Evolutionary conservation across 1,140 invertebrate species (phyloP).

Genomic region (Palaemon carinicauda): DNA sequence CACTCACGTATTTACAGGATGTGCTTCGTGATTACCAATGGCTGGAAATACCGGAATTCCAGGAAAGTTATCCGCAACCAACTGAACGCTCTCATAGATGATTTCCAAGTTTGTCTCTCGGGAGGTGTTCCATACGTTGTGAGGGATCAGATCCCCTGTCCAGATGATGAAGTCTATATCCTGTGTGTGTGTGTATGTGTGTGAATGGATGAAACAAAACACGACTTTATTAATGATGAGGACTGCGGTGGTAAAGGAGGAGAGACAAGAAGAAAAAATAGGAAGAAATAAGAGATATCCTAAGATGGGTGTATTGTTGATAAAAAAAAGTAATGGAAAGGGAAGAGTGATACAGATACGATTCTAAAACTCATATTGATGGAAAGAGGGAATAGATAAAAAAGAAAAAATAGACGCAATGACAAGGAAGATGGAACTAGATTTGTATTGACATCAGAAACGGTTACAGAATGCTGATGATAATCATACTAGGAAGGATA

Average conservation of each 20-base stretch:
- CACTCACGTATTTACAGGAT: slow-evolving; percentile 81
- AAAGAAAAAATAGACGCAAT: no score
- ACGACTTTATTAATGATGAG: no score
- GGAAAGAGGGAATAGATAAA: no score
- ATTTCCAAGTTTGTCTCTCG: slow-evolving; percentile 72
- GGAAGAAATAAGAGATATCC: background rate
- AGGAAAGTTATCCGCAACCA: slow-evolving; percentile 72
- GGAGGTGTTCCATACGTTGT: slow-evolving; percentile 62
- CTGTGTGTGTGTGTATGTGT: slow-evolving; percentile 55
- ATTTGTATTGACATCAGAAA: no score
- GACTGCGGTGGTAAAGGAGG: no score
- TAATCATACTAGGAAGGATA: no score
- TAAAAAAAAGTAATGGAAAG: no score
- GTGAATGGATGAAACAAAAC: background rate
- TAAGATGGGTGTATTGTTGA: no score
- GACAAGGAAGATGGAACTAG: no score
- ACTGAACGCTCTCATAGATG: slow-evolving; percentile 70
- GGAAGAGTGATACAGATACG: no score
- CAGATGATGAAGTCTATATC: slow-evolving; percentile 61
- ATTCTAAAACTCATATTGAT: no score
- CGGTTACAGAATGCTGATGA: no score
- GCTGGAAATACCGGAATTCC: slow-evolving; percentile 75
- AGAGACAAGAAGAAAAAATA: background rate
- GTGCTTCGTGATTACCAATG: slow-evolving; percentile 88
- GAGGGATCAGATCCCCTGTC: slow-evolving; percentile 60